These are phyloP conservation scores for Azemiops feae DNA, from an alignment of 2,113 vertebrate species.

Conservation along the genomic window DNA sequence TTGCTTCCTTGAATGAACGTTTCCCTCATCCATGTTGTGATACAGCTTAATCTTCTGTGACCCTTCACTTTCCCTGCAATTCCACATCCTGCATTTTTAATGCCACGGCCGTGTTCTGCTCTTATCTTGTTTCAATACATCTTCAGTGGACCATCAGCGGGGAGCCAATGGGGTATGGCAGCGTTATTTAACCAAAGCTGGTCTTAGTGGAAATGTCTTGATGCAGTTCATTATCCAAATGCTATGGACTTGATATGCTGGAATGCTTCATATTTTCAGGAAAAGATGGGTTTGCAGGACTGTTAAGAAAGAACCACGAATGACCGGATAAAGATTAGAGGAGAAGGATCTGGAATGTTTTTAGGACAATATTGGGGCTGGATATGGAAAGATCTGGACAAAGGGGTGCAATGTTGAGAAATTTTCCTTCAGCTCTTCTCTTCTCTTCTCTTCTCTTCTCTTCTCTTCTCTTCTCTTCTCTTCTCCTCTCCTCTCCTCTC, in stretches of 20 bases:
- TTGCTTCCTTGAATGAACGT: background rate
- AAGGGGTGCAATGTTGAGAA: background rate
- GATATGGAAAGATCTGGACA: background rate
- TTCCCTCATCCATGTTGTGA: background rate
- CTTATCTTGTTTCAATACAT: conserved; percentile 70
- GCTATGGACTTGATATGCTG: conserved; percentile 23
- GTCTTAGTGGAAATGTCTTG: conserved; percentile 59
- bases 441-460: no score
- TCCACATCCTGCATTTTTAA: conserved; percentile 55
- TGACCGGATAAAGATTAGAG: background rate
- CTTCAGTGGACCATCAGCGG: conserved; percentile 69
- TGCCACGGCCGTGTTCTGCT: conserved; percentile 67
- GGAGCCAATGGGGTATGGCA: conserved; percentile 70
- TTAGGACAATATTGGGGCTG: background rate
- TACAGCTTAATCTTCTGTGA: background rate
- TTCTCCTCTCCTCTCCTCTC: no score
- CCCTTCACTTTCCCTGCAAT: background rate
- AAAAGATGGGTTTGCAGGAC: background rate
- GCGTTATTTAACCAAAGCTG: conserved; percentile 63
- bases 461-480: no score
- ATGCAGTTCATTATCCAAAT: conserved; percentile 61
- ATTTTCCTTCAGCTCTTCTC: background rate
- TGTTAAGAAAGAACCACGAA: background rate
- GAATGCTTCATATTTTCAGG: conserved; percentile 41
- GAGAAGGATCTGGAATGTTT: background rate